Percentiles rank a stretch among this genome's conserved stretches.
Conservation (phyloP, 1,140 invertebrate genomes). For the Meloidogyne hapla region DNA sequence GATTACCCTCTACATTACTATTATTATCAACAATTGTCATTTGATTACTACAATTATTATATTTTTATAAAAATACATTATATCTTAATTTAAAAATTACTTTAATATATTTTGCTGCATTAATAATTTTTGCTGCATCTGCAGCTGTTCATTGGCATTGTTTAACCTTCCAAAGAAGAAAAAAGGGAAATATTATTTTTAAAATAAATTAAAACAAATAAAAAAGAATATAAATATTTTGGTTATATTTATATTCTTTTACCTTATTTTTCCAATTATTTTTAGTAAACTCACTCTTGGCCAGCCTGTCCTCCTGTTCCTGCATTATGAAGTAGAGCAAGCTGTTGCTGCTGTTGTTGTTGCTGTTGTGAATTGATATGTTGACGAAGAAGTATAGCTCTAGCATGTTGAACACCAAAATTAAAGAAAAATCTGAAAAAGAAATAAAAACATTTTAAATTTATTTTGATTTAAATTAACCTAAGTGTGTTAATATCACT, state of each 20-base stretch:
- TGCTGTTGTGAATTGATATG: constrained; percentile 37
- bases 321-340: constrained; percentile 15
- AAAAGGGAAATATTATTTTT: constrained; percentile 11
- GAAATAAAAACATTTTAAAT: not conserved
- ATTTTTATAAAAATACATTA: not conserved
- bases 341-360: constrained; percentile 34
- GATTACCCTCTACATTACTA: not conserved
- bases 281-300: constrained; percentile 16
- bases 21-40: constrained; percentile 2
- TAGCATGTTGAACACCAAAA: constrained; percentile 52
- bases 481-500: constrained; percentile 52
- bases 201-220: not conserved
- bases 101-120: constrained; percentile 19
- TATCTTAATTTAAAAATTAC: constrained; percentile 8
- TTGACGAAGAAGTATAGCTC: constrained; percentile 47
- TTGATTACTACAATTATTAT: not conserved
- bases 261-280: too few species aligned
- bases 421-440: constrained; percentile 52
- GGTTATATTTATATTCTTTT: too few species aligned
- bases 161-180: constrained; percentile 24
- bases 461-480: constrained; percentile 12
- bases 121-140: constrained; percentile 28
- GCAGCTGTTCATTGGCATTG: constrained; percentile 24
- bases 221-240: too few species aligned
- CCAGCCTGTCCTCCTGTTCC: not conserved